Evolutionary conservation across 2,888 invertebrate genomes (phyloP), one percentile per base, ranked within the genome.

Genomic region (Synanthedon vespiformis): DNA sequence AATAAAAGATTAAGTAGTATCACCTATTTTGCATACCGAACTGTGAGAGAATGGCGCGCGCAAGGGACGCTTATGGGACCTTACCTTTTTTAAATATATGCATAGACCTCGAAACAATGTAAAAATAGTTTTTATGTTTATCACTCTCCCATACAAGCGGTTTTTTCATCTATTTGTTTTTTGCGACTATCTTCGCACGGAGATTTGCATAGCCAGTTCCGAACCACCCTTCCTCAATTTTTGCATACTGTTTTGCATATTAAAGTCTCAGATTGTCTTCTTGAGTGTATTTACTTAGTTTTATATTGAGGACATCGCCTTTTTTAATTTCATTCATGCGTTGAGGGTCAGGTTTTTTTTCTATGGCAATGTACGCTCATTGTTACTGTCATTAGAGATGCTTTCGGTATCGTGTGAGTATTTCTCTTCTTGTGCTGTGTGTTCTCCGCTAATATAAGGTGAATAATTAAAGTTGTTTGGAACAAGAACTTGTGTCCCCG

Each of bases 1-100:
- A 87, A 87, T 86, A 87, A 87, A 87, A 83, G 87, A 87, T 84
- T 79, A 79, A 74, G 75, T 72, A 74, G 72, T 69, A 77, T 77
- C 68, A 64, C 56, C 58, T 60, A 86, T 86, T 50, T 84, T 86
- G 82, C 87, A 87, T 85, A 82, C 73, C 64, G 66, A 71, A 73
- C 66, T 58, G 69, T 81, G 80, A 85, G 86, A 81, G 83, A 86
- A 86, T 70, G 64, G 73, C 62, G 73, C 72, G 56, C 72, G 54
- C 79, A 80, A 72, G 83, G 81, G 67, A 68, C 70, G 56, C 57
- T 55, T 52, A 58, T 72, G 57, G 74, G 78, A 58, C 78, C 75
- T 68, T 58, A 40, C 34, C 56, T 59, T 60, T 71, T 62, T 71
- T 74, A 74, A 77, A 80, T 72, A 61, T 70, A 77, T 77, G 77